These are phyloP conservation scores for Xenus cinereus DNA, from an alignment of 2,113 vertebrate genomes.

Conservation along the genomic window DNA sequence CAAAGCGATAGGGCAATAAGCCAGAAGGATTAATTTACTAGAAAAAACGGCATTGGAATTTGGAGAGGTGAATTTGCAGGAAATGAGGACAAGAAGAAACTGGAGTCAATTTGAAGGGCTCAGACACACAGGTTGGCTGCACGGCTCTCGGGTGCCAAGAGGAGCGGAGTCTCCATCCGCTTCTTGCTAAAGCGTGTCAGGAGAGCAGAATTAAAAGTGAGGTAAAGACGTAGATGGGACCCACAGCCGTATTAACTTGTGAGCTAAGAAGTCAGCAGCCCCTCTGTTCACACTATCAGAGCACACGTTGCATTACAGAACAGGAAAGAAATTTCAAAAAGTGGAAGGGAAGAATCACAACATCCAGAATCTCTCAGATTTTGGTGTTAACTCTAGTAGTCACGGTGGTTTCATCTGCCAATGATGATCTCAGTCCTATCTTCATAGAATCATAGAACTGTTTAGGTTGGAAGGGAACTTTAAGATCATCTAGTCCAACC, in stretches of 20 bases:
- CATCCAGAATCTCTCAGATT: not conserved
- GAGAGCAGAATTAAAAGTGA: not conserved
- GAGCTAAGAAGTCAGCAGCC: not conserved
- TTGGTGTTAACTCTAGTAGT: not conserved
- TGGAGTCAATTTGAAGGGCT: not conserved
- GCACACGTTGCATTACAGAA: rapidly evolving
- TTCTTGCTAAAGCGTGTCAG: not conserved
- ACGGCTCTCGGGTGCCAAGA: not conserved
- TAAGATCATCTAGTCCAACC: too few relatives aligned
- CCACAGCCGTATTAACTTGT: not conserved
- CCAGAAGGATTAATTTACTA: not conserved
- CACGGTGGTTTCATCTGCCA: too few relatives aligned
- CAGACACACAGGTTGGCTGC: not conserved
- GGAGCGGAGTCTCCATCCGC: not conserved
- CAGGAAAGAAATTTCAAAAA: not conserved
- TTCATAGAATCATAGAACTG: too few relatives aligned
- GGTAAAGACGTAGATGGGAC: not conserved
- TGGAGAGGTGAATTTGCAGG: not conserved
- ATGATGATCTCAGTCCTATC: rapidly evolving
- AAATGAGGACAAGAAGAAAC: not conserved
- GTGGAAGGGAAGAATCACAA: not conserved
- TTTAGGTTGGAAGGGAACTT: too few relatives aligned
- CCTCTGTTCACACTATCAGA: rapidly evolving
- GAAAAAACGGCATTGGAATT: not conserved
- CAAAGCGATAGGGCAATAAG: not conserved